phyloP scores from a whole-genome alignment of 1,140 invertebrate genomes.

The Drosophila littoralis region DNA sequence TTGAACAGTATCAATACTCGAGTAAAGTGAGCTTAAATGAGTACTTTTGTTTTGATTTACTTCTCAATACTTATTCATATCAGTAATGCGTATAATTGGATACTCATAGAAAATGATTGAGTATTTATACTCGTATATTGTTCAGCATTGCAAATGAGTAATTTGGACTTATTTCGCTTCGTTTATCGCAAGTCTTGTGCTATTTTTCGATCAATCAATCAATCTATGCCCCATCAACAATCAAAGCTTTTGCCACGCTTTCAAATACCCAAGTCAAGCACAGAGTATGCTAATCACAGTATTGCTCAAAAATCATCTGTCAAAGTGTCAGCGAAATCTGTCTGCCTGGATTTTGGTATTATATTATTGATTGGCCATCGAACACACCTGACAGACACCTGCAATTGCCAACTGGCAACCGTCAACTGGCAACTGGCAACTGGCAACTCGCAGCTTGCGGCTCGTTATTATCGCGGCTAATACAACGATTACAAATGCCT shows the following conservation, averaged over 20 bases:
- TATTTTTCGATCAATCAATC: conserved; percentile 38
- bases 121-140: background rate
- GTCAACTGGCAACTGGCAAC: conserved; percentile 9
- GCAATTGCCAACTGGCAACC: conserved; percentile 8
- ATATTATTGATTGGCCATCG: conserved; percentile 50
- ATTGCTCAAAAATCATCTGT: conserved; percentile 70
- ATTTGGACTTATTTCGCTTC: conserved; percentile 8
- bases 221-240: conserved; percentile 34
- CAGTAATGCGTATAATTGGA: too few species aligned
- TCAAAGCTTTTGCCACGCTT: conserved; percentile 9
- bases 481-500: conserved; percentile 64
- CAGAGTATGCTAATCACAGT: conserved; percentile 57
- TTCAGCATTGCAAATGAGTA: conserved; percentile 1
- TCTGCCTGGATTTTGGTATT: conserved; percentile 61
- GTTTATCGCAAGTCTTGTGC: conserved; percentile 6
- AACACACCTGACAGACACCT: conserved; percentile 20
- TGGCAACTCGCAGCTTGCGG: conserved; percentile 24
- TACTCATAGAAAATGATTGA: background rate
- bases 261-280: conserved; percentile 8
- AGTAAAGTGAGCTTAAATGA: too few species aligned
- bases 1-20: too few species aligned
- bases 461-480: conserved; percentile 69
- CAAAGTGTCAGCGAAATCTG: conserved; percentile 72
- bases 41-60: too few species aligned
- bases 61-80: too few species aligned